Evolutionary conservation across 2,113 vertebrate species (phyloP).

Genomic region (Pardalotus punctatus): DNA sequence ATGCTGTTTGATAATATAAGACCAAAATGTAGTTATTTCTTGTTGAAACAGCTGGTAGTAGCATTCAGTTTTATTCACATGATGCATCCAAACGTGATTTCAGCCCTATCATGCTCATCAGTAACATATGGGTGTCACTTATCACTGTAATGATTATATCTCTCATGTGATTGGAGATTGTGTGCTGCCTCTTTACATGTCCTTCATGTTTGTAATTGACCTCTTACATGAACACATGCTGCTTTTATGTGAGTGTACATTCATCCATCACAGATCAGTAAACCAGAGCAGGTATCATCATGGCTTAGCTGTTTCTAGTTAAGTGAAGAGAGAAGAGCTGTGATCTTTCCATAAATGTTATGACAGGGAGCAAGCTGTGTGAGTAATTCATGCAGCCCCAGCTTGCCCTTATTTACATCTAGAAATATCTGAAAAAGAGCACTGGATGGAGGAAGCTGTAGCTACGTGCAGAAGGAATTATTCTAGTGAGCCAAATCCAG

Average conservation of each 20-base stretch:
- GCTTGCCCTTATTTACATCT: neutral
- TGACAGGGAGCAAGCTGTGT: neutral
- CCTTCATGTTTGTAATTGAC: neutral
- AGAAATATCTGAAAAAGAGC: neutral
- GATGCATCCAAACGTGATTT: neutral
- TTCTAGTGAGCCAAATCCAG: neutral
- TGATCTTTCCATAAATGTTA: neutral
- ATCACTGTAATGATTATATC: neutral
- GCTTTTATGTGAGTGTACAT: neutral
- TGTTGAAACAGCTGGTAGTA: neutral
- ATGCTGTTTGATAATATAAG: neutral
- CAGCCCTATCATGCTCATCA: neutral
- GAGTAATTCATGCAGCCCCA: neutral
- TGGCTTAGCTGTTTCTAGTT: neutral
- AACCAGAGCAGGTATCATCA: neutral
- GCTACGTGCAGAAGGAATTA: neutral
- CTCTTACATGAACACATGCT: neutral
- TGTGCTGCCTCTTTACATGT: neutral
- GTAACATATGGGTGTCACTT: accelerated
- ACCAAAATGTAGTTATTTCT: neutral
- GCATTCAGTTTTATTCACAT: neutral
- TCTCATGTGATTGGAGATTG: neutral
- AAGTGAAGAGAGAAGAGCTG: neutral
- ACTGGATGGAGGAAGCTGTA: neutral
- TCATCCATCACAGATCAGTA: neutral